Percentiles rank a stretch among this genome's conserved stretches.
These are phyloP conservation scores for Xylocopa sonorina DNA, from an alignment of 1,140 invertebrate genomes.

Conservation along the genomic window DNA sequence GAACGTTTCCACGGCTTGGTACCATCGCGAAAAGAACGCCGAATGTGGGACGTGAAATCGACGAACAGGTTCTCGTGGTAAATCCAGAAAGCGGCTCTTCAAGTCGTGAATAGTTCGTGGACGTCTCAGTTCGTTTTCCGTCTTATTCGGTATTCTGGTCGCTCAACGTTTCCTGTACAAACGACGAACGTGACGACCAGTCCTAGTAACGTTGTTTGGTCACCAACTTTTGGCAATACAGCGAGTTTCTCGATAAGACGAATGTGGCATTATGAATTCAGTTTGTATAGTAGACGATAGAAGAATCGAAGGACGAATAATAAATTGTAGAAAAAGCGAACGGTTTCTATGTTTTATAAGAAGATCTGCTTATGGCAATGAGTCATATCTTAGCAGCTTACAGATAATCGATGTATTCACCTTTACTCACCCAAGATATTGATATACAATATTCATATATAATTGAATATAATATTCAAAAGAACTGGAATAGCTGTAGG, in stretches of 20 bases:
- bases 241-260: not conserved
- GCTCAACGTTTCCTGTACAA: slow-evolving; percentile 5
- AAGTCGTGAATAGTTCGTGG: not conserved
- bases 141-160: slow-evolving; percentile 23
- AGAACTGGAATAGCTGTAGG: too few relatives aligned
- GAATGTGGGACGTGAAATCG: slow-evolving; percentile 28
- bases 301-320: too few relatives aligned
- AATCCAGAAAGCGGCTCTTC: slow-evolving; percentile 4
- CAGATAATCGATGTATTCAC: too few relatives aligned
- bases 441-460: too few relatives aligned
- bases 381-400: too few relatives aligned
- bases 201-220: not conserved
- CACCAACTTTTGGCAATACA: not conserved
- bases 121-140: not conserved
- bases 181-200: not conserved
- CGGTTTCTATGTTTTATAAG: too few relatives aligned
- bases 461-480: too few relatives aligned
- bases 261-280: not conserved
- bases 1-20: not conserved
- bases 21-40: not conserved
- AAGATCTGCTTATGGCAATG: too few relatives aligned
- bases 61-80: slow-evolving; percentile 32
- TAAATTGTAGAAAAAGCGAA: too few relatives aligned
- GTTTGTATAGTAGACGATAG: too few relatives aligned
- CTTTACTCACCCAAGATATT: too few relatives aligned